phyloP scores from a whole-genome alignment of 2,113 vertebrate species.

The Cervus canadensis region DNA sequence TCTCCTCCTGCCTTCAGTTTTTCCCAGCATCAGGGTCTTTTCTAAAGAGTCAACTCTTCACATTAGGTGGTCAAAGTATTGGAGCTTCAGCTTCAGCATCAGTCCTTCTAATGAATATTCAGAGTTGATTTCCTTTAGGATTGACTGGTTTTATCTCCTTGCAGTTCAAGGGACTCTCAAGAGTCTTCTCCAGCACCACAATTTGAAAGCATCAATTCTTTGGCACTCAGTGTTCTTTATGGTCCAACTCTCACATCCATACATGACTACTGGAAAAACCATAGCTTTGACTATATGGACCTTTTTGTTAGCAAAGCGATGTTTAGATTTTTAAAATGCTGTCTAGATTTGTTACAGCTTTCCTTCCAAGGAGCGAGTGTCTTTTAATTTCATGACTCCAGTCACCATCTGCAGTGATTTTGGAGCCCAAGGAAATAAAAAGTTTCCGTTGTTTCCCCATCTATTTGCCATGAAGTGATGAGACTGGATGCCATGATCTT shows the following conservation, averaged over 20 bases:
- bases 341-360: not conserved
- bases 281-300: not conserved
- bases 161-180: not conserved
- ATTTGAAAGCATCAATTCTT: not conserved
- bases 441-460: not conserved
- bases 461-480: not conserved
- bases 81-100: not conserved
- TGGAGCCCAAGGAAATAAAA: not conserved
- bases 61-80: not conserved
- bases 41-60: not conserved
- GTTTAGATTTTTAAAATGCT: not conserved
- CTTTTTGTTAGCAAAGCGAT: not conserved
- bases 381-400: not conserved
- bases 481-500: not conserved
- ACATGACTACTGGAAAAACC: not conserved
- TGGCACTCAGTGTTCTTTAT: not conserved
- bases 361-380: not conserved
- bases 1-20: not conserved
- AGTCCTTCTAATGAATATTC: not conserved
- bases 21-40: not conserved
- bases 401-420: not conserved
- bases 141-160: not conserved
- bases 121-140: not conserved
- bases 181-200: not conserved
- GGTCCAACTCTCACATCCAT: not conserved